A percentile compares a stretch with the other conserved stretches of the same genome.
Evolutionary conservation across 2,888 invertebrate genomes (phyloP).

Genomic region (Hirudinaria manillensis): DNA sequence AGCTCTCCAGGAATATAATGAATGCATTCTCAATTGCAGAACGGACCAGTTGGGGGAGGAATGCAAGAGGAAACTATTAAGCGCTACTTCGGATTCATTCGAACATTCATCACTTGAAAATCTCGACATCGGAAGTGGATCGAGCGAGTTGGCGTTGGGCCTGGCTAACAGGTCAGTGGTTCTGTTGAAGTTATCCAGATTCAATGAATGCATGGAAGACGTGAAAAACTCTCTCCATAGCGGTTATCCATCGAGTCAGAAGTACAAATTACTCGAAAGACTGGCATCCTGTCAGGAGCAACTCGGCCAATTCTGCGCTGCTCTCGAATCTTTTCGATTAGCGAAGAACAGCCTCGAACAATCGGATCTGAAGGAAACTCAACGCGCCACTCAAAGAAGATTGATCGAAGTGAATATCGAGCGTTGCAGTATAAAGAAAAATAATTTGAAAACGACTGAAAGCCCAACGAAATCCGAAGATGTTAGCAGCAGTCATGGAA

Average conservation of each 20-base stretch:
- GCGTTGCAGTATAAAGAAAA: neutral
- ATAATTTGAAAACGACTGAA: too few relatives aligned
- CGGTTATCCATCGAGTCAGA: constrained; percentile 5
- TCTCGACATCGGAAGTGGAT: neutral
- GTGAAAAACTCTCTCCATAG: neutral
- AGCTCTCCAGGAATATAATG: neutral
- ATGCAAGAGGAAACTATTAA: neutral
- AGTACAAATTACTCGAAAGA: constrained; percentile 18
- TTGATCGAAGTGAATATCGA: neutral
- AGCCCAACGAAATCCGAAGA: neutral
- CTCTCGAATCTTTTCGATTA: neutral
- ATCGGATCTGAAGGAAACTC: neutral
- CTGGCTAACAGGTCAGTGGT: constrained; percentile 49
- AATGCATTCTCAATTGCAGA: neutral
- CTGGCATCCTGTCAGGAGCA: constrained; percentile 2
- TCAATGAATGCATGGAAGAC: constrained; percentile 3
- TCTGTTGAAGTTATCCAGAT: constrained; percentile 45
- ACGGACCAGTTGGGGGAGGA: neutral
- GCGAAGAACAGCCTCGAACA: neutral
- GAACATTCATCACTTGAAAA: neutral
- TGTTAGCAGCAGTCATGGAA: neutral
- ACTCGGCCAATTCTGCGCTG: neutral
- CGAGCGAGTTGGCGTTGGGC: constrained; percentile 41
- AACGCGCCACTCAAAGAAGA: neutral
- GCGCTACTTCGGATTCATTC: neutral